These are phyloP conservation scores for Epirrhoe tristata DNA, from an alignment of 2,888 invertebrate genomes.

Conservation along the genomic window DNA sequence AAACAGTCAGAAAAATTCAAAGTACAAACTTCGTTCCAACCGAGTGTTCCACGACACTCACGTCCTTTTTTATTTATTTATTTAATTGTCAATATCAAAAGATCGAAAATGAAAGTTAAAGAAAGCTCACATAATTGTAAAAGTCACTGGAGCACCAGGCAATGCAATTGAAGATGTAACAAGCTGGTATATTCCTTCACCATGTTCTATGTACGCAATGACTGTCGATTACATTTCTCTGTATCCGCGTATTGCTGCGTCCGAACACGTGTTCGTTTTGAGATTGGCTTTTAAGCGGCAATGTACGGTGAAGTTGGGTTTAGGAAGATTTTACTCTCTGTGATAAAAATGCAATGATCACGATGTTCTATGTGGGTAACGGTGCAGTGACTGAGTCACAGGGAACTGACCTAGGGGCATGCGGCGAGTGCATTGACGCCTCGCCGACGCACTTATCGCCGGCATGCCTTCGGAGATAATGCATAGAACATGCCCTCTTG, in stretches of 20 bases:
- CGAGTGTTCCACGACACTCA: neutral
- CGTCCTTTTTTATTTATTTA: neutral
- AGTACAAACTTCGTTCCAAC: neutral
- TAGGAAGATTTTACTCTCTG: conserved; percentile 22
- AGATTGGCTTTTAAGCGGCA: conserved; percentile 1
- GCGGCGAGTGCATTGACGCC: conserved; percentile 83
- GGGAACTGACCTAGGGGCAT: conserved; percentile 85
- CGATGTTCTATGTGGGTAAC: conserved; percentile 76
- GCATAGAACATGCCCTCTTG: conserved; percentile 72
- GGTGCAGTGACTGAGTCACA: conserved; percentile 81
- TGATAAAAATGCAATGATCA: conserved; percentile 63
- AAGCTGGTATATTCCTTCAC: conserved; percentile 26
- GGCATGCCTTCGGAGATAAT: conserved; percentile 82
- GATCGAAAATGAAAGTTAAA: conserved; percentile 76
- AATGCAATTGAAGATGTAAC: conserved; percentile 67
- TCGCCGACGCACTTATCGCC: conserved; percentile 78
- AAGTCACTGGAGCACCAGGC: conserved; percentile 78
- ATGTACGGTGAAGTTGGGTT: conserved; percentile 5
- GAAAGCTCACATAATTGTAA: conserved; percentile 72
- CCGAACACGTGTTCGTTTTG: neutral
- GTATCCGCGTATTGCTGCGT: conserved; percentile 28
- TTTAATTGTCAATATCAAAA: conserved; percentile 50
- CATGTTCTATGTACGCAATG: conserved; percentile 10
- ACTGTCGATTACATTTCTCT: conserved; percentile 10
- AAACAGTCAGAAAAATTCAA: too few species aligned